Conservation (phyloP, 1,140 invertebrate species). For the Antheraea pernyi region DNA sequence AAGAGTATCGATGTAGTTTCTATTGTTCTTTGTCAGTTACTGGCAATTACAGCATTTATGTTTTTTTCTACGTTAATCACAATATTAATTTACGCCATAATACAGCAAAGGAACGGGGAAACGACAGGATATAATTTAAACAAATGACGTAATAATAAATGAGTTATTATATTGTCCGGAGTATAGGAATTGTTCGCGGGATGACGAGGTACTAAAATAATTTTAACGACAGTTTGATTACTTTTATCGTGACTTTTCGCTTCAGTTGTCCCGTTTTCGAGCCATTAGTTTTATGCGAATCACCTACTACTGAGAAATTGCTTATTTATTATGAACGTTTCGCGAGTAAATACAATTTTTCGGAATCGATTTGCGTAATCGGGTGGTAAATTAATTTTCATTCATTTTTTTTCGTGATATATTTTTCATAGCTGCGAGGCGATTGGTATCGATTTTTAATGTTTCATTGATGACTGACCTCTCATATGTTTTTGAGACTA, state of each 20-base stretch:
- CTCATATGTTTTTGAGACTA: background rate
- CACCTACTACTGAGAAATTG: conserved; percentile 53
- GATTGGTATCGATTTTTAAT: background rate
- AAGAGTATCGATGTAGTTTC: too few relatives aligned
- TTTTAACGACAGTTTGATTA: conserved; percentile 76
- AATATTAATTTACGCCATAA: background rate
- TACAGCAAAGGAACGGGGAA: background rate
- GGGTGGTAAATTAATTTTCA: conserved; percentile 20
- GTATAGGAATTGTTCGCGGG: conserved; percentile 38
- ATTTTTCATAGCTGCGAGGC: background rate
- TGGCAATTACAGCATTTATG: too few relatives aligned
- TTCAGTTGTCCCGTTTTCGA: conserved; percentile 70
- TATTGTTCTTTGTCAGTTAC: too few relatives aligned
- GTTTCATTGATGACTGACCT: background rate
- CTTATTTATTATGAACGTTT: conserved; percentile 57
- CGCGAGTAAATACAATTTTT: conserved; percentile 25
- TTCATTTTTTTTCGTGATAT: background rate
- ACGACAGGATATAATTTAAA: conserved; percentile 2
- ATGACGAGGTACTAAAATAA: conserved; percentile 65
- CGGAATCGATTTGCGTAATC: conserved; percentile 18
- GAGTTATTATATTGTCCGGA: conserved; percentile 9
- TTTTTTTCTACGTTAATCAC: too few relatives aligned
- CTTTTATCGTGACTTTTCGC: conserved; percentile 74
- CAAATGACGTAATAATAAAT: conserved; percentile 2
- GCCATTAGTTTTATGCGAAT: conserved; percentile 76